Evolutionary conservation across 2,113 vertebrate species (phyloP), one percentile per base, ranked within the genome.

Genomic region (Microtus pennsylvanicus): DNA sequence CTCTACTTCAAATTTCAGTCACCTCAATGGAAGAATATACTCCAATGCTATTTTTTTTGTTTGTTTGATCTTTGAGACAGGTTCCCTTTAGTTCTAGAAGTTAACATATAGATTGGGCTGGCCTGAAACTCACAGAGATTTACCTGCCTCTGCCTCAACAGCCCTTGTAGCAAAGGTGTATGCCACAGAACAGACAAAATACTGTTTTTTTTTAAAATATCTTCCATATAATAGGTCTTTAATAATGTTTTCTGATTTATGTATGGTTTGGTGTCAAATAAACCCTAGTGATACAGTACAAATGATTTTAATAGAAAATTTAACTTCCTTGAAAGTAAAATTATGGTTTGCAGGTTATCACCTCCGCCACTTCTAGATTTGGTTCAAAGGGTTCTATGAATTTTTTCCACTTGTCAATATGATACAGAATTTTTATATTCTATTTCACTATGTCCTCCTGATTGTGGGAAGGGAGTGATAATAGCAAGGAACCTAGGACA

Each of bases 371-470:
- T 50, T 65, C 16, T 22, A 13, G 47, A 89, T 78, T 92, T 30
- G 70, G 75, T 65, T 93, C 52, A 55, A 69, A 26, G 65, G 45
- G 61, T 86, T 92, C 38, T 0, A 0, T 30, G 7, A 47, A 63
- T 89, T 90, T 92, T 87, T 78, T 58, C n/a, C 7, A 78, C 52
- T 87, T 91, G 63, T 24, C 33, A 17, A 70, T 89, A 22, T 70
- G 58, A 87, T 65, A 38, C 1, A 94, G 89, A 82, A 45, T 90
- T 72, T 90, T 91, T 63, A 52, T 35, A 52, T 7, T 94, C 45
- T 47, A 94, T 35, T 97, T 94, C 65, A 89, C 65, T 82, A 67
- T 89, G 93, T 89, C 38, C 85, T 94, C 77, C 85, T 77, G 70
- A 93, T 86, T 87, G 76, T 52, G 42, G 38, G n/a, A 80, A 94